These are phyloP conservation scores for Heterotilapia buettikoferi DNA, from an alignment of 2,113 vertebrate genomes.

Conservation along the genomic window DNA sequence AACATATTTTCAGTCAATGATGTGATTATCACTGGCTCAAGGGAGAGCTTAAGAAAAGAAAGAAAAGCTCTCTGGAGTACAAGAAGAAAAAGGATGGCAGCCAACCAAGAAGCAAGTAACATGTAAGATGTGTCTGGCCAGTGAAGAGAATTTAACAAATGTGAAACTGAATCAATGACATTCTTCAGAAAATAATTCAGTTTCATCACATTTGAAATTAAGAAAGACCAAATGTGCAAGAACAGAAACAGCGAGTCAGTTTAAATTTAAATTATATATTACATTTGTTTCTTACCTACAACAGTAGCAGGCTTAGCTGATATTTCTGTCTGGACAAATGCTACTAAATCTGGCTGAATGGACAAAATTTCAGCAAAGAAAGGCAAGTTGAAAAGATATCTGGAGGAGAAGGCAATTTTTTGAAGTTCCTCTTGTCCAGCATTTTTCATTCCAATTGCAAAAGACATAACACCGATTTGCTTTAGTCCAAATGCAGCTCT, in stretches of 20 bases:
- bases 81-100: not conserved
- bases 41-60: conserved; percentile 46
- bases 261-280: not conserved
- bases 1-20: conserved; percentile 49
- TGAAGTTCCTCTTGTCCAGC: conserved; percentile 76
- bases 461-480: conserved; percentile 72
- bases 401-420: conserved; percentile 77
- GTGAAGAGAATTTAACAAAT: conserved; percentile 13
- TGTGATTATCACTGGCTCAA: conserved; percentile 69
- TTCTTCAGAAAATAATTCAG: conserved; percentile 32
- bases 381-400: conserved; percentile 77
- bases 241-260: not conserved
- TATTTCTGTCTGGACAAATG: conserved; percentile 61
- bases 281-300: conserved; percentile 62
- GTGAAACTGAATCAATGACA: conserved; percentile 45
- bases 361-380: conserved; percentile 79
- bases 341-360: conserved; percentile 67
- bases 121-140: not conserved
- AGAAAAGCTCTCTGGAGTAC: not conserved
- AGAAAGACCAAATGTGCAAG: not conserved
- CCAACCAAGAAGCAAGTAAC: conserved; percentile 8
- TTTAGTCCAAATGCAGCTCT: conserved; percentile 68
- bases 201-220: conserved; percentile 47
- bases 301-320: conserved; percentile 45
- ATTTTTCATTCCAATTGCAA: conserved; percentile 82